Evolutionary conservation across 1,140 invertebrate species (phyloP).

Genomic region (Zaprionus gabonicus): DNA sequence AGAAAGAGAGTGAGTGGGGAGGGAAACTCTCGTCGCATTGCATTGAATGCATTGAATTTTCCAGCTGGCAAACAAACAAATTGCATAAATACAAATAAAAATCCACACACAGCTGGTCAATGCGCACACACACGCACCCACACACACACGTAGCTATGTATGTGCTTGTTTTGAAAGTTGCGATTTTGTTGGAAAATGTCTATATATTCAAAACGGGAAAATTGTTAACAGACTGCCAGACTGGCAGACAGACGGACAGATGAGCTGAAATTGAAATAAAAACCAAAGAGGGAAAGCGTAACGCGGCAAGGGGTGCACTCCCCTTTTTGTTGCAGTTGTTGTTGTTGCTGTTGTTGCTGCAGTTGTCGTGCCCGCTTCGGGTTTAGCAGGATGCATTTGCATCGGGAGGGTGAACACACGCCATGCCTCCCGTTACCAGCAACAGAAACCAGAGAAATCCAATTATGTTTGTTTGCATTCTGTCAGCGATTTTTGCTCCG

Average conservation of each 20-base stretch:
- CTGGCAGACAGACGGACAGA: constrained; percentile 21
- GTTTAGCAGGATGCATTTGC: constrained; percentile 9
- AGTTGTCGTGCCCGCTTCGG: constrained; percentile 16
- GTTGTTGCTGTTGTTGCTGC: constrained; percentile 12
- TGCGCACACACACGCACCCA: constrained; percentile 29
- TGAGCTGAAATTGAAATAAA: constrained; percentile 78
- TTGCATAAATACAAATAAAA: constrained; percentile 82
- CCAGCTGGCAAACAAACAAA: constrained; percentile 79
- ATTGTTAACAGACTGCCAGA: constrained; percentile 68
- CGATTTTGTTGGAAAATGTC: constrained; percentile 78
- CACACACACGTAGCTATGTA: background rate
- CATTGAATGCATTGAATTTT: constrained; percentile 79
- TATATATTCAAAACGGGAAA: constrained; percentile 78
- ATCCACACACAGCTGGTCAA: constrained; percentile 54
- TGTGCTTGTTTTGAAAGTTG: constrained; percentile 58
- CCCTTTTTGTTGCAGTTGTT: background rate
- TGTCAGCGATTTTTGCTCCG: constrained; percentile 76
- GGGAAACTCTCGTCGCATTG: constrained; percentile 36
- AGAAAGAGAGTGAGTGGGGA: background rate
- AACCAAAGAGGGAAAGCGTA: constrained; percentile 51
- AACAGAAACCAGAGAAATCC: constrained; percentile 77
- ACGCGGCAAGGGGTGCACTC: background rate
- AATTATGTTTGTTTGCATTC: constrained; percentile 83
- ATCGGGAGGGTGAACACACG: constrained; percentile 18
- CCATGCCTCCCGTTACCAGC: constrained; percentile 5